These are phyloP conservation scores for Tokudaia muenninki DNA, from an alignment of 2,797 vertebrate genomes.

Conservation along the genomic window DNA sequence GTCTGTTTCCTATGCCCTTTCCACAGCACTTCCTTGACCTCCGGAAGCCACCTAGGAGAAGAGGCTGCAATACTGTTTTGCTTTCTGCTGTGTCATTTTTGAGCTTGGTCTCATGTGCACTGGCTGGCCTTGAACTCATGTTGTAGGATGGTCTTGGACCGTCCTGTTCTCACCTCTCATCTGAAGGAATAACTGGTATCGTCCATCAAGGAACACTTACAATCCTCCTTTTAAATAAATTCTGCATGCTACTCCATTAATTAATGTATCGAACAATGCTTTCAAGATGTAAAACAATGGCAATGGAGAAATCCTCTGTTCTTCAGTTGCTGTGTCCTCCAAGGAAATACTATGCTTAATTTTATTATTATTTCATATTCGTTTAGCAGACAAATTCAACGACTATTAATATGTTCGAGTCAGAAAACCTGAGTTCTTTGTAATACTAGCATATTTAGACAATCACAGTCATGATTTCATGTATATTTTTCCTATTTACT, in stretches of 20 bases:
- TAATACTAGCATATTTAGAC: not conserved
- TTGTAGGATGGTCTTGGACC: not conserved
- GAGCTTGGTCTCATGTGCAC: not conserved
- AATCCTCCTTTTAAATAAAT: not conserved
- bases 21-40: not conserved
- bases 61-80: not conserved
- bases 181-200: not conserved
- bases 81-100: not conserved
- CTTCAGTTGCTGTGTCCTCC: not conserved
- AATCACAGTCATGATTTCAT: not conserved
- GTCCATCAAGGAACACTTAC: not conserved
- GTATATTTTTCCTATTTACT: not conserved
- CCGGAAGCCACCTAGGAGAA: not conserved
- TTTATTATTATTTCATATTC: not conserved
- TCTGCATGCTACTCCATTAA: not conserved
- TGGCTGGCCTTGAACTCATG: not conserved
- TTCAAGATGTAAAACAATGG: not conserved
- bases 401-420: constrained; percentile 16
- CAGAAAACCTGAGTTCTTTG: not conserved
- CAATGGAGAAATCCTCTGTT: not conserved
- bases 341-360: not conserved
- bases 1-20: not conserved
- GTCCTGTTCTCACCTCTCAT: not conserved
- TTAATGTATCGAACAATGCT: not conserved
- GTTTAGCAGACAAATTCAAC: constrained; percentile 31